phyloP scores from a whole-genome alignment of 2,113 vertebrate species.

The Alaudala cheleensis region DNA sequence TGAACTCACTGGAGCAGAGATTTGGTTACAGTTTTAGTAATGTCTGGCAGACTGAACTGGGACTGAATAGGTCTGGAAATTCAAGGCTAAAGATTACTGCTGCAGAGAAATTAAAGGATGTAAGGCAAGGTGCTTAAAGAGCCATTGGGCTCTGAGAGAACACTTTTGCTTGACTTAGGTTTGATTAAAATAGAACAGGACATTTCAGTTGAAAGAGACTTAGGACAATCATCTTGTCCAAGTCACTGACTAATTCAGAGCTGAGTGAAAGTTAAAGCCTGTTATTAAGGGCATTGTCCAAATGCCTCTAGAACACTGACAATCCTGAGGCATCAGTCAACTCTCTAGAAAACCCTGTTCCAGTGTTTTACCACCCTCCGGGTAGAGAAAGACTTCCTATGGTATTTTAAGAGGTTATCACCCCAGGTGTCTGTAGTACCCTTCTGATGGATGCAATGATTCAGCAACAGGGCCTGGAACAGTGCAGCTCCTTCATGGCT shows the following conservation, averaged over 20 bases:
- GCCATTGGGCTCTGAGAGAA: background rate
- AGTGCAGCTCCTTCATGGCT: background rate
- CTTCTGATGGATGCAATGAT: background rate
- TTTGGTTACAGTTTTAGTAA: background rate
- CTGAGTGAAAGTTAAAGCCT: background rate
- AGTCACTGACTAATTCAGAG: background rate
- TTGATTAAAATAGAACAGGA: background rate
- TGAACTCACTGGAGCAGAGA: background rate
- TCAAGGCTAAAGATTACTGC: background rate
- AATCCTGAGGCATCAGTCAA: background rate
- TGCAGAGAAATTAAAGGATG: background rate
- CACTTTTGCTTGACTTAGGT: background rate
- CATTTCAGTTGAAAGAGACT: accelerated
- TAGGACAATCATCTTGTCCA: background rate
- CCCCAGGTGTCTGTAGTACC: background rate
- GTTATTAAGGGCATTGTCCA: background rate
- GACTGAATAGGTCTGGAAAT: background rate
- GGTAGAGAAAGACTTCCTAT: background rate
- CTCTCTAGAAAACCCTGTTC: background rate
- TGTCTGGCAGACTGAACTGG: background rate
- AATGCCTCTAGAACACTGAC: background rate
- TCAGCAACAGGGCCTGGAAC: background rate
- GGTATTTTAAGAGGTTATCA: background rate
- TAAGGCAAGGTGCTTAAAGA: background rate
- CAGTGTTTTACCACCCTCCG: background rate